Conservation (phyloP, 1,140 invertebrate species). For the Drosophila sp. region DNA sequence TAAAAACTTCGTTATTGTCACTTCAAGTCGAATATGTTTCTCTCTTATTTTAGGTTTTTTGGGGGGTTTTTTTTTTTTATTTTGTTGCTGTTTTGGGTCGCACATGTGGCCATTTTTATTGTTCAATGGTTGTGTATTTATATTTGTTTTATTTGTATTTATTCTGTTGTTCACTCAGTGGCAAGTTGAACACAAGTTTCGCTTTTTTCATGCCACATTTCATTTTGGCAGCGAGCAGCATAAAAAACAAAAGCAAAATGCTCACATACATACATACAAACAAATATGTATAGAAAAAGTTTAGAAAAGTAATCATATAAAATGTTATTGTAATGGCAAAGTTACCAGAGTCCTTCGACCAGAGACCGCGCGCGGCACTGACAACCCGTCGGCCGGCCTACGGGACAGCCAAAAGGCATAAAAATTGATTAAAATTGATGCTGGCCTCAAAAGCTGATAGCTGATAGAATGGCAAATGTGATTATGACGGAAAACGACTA, state of each 20-base stretch:
- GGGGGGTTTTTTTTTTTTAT: slow-evolving; percentile 9
- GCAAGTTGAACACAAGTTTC: slow-evolving; percentile 53
- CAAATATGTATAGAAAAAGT: slow-evolving; percentile 62
- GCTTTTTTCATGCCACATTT: slow-evolving; percentile 69
- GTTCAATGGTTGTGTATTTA: slow-evolving; percentile 68
- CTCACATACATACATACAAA: slow-evolving; percentile 13
- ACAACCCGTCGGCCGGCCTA: neutral
- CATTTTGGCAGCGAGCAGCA: slow-evolving; percentile 49
- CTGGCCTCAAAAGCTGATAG: neutral
- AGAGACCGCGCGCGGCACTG: neutral
- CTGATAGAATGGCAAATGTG: slow-evolving; percentile 4
- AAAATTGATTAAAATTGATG: slow-evolving; percentile 69
- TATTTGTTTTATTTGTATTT: slow-evolving; percentile 60
- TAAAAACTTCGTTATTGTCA: too few relatives aligned
- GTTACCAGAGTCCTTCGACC: slow-evolving; percentile 27
- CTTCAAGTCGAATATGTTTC: too few relatives aligned
- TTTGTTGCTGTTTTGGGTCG: slow-evolving; percentile 34
- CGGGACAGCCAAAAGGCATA: slow-evolving; percentile 33
- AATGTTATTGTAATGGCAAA: slow-evolving; percentile 74
- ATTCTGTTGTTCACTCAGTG: slow-evolving; percentile 37
- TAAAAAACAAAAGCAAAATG: slow-evolving; percentile 32
- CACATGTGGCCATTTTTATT: slow-evolving; percentile 78
- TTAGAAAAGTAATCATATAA: slow-evolving; percentile 79
- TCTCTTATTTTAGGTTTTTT: slow-evolving; percentile 31
- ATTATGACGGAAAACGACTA: slow-evolving; percentile 38